Percentiles rank a stretch among this genome's conserved stretches.
Evolutionary conservation across 2,888 invertebrate genomes (phyloP).

Genomic region (Boloria euphrosyne): DNA sequence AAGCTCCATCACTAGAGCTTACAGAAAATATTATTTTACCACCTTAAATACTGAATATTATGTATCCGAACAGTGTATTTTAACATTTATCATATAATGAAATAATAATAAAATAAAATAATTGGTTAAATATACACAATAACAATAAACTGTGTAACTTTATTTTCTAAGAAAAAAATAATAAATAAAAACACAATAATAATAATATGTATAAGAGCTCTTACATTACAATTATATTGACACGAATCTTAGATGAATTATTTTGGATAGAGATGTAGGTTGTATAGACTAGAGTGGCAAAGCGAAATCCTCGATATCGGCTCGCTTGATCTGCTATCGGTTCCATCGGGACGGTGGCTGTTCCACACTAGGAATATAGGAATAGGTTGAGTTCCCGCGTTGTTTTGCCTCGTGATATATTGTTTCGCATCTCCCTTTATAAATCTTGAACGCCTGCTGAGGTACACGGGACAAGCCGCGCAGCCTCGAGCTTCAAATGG

Average conservation of each 20-base stretch:
- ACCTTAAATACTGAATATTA: neutral
- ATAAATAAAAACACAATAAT: no score
- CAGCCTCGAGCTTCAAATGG: conserved; percentile 78
- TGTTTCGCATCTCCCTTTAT: conserved; percentile 79
- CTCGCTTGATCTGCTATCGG: conserved; percentile 73
- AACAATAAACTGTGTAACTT: no score
- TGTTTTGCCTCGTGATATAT: conserved; percentile 77
- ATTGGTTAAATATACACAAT: no score
- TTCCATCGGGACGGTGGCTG: conserved; percentile 75
- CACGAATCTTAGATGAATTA: conserved; percentile 15
- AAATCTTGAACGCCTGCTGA: conserved; percentile 82
- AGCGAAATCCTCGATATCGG: conserved; percentile 62
- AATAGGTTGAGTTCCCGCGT: conserved; percentile 81
- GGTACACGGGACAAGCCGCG: conserved; percentile 79
- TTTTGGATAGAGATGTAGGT: conserved; percentile 21
- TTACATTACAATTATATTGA: neutral
- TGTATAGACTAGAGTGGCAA: conserved; percentile 40
- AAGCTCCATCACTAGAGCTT: neutral
- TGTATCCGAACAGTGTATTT: neutral
- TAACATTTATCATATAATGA: neutral
- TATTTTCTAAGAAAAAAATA: no score
- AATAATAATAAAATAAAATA: no score
- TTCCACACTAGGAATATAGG: conserved; percentile 60
- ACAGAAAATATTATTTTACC: neutral
- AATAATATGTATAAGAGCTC: neutral